Evolutionary conservation across 2,797 vertebrate species (phyloP).

Genomic region (Platyrinchus mystaceus): DNA sequence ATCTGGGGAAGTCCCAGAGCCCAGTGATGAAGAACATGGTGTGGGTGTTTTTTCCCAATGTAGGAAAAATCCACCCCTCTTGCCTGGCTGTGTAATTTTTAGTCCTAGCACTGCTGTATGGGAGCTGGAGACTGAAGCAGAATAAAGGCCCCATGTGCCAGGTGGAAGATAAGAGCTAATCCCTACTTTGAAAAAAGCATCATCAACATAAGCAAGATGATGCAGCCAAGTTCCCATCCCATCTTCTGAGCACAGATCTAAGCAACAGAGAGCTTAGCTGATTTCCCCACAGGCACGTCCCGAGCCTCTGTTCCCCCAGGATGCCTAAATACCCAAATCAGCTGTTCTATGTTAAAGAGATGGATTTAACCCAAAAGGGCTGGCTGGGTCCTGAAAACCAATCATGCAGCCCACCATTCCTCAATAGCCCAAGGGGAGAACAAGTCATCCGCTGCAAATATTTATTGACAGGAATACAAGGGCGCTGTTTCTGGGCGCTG

Average conservation of each 20-base stretch:
- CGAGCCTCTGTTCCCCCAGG: not conserved
- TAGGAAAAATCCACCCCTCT: not conserved
- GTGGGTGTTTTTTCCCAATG: not conserved
- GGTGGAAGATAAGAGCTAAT: constrained; percentile 63
- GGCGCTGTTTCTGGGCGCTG: not conserved
- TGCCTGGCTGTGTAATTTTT: not conserved
- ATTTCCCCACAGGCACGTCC: not conserved
- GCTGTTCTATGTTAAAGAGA: not conserved
- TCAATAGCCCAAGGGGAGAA: not conserved
- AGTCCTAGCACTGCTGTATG: not conserved
- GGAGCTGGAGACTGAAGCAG: not conserved
- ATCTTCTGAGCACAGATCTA: not conserved
- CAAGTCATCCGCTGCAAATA: not conserved
- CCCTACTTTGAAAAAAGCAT: constrained; percentile 25
- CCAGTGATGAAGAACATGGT: not conserved
- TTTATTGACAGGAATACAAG: not conserved
- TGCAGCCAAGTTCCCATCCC: constrained; percentile 19
- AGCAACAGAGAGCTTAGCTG: constrained; percentile 3
- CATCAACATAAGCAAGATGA: constrained; percentile 37
- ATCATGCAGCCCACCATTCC: not conserved
- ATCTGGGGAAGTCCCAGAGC: not conserved
- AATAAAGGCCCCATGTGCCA: constrained; percentile 36
- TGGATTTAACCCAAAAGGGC: constrained; percentile 2
- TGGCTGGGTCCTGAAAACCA: not conserved
- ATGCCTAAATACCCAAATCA: constrained; percentile 9